Evolutionary conservation across 2,797 vertebrate species (phyloP), one percentile per base, ranked within the genome.

Genomic region (Sebastolobus altivelis): DNA sequence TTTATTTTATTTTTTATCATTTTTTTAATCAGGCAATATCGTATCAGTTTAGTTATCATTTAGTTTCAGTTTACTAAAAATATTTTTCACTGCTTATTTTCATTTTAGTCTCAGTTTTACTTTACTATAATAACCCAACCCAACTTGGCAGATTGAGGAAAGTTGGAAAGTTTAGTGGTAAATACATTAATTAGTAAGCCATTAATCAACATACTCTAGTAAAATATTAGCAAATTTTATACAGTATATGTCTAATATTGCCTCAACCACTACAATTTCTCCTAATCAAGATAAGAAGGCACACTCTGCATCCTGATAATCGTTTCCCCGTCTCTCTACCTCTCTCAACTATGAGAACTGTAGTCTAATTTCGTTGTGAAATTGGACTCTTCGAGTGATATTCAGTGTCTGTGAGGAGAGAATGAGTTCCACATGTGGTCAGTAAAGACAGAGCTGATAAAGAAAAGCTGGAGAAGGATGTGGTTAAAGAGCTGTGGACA

Each of bases 371-470:
- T 66, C 75, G 75, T 49, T 56, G 72, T 81, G 87, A 84, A 88
- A 92, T 72, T 37, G 3, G 86, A 94, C 74, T 74, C 80, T 67
- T 55, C 1, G 5, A 83, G 67, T 43, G 84, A 81, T 78, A 84
- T 85, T 77, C 20, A 29, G 65, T 22, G 71, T 81, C 77, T 78
- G 52, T 68, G 56, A 81, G 81, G 72, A 80, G 67, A 65, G 65
- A 87, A 92, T 80, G 74, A 81, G 49, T 88, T 90, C 77, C 83
- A 87, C 75, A 86, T 91, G 88, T 82, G 83, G 66, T 84, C 74
- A 66, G 46, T 13, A 63, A 22, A 75, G 52, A 61, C 14, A 37
- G 68, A 72, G 61, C 59, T 38, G 63, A 71, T 74, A 79, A 81
- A 37, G 46, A 75, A 52, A 69, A 52, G 69, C 60, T 68, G 59